Evolutionary conservation across 2,888 invertebrate species (phyloP).

Genomic region (Asteroscopus sphinx): DNA sequence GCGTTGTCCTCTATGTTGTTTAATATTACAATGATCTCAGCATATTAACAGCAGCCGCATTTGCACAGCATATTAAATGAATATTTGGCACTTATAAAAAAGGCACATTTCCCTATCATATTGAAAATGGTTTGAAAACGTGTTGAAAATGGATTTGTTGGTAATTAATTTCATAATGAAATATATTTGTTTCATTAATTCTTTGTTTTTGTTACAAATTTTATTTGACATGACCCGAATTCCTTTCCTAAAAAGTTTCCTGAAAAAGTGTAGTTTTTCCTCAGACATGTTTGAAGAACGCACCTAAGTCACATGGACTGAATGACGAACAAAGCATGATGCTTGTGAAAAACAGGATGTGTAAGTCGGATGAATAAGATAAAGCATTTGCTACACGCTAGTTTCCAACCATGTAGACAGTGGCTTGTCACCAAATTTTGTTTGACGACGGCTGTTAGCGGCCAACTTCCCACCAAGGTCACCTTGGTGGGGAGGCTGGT

Average conservation of each 20-base stretch:
- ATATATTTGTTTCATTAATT: slow-evolving; percentile 90
- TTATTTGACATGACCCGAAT: background rate
- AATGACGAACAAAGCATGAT: too few relatives aligned
- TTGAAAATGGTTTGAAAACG: slow-evolving; percentile 89
- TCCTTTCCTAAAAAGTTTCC: background rate
- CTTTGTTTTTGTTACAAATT: slow-evolving; percentile 60
- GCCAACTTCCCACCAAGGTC: too few relatives aligned
- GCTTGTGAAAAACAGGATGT: too few relatives aligned
- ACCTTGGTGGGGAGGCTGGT: too few relatives aligned
- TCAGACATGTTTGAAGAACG: too few relatives aligned
- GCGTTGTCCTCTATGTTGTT: slow-evolving; percentile 72
- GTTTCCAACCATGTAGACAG: too few relatives aligned
- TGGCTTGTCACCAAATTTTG: too few relatives aligned
- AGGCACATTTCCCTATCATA: slow-evolving; percentile 89
- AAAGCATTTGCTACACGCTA: too few relatives aligned
- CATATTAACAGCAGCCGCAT: slow-evolving; percentile 76
- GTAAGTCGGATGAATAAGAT: too few relatives aligned
- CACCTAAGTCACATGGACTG: too few relatives aligned
- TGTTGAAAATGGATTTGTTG: slow-evolving; percentile 90
- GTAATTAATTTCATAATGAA: slow-evolving; percentile 90
- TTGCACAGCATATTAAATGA: slow-evolving; percentile 81
- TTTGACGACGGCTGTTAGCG: too few relatives aligned
- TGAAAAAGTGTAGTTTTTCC: background rate
- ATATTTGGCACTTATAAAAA: slow-evolving; percentile 89
- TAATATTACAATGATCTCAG: slow-evolving; percentile 83